Percentiles rank a stretch among this genome's conserved stretches.
Evolutionary conservation across 2,888 invertebrate species (phyloP).

Genomic region (Neocrepidodera transversa): DNA sequence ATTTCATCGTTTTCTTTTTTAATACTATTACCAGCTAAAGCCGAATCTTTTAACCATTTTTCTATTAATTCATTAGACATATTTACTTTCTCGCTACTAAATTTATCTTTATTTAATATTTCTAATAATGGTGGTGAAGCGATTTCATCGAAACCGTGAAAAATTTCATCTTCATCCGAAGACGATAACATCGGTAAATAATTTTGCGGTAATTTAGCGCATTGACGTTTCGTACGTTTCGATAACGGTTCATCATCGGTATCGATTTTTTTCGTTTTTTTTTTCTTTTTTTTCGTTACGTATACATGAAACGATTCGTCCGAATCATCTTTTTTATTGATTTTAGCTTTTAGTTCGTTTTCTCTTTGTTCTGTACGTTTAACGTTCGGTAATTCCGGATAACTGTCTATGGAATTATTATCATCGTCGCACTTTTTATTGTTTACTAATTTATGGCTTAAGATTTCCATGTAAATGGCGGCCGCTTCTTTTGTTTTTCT

Average conservation of each 20-base stretch:
- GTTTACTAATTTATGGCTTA: conserved; percentile 72
- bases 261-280: conserved; percentile 43
- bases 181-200: conserved; percentile 57
- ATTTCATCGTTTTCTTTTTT: conserved; percentile 56
- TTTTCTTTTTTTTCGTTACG: conserved; percentile 46
- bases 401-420: conserved; percentile 70
- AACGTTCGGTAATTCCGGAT: conserved; percentile 72
- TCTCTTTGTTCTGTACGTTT: conserved; percentile 68
- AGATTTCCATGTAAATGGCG: conserved; percentile 75
- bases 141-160: conserved; percentile 51
- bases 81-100: conserved; percentile 69
- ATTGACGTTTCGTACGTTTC: conserved; percentile 56
- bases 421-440: conserved; percentile 70
- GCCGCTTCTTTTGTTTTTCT: conserved; percentile 80
- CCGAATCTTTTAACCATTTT: conserved; percentile 66
- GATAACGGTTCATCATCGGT: conserved; percentile 22
- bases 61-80: conserved; percentile 76
- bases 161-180: conserved; percentile 63
- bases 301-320: conserved; percentile 49
- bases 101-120: conserved; percentile 57
- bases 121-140: conserved; percentile 51
- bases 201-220: conserved; percentile 56
- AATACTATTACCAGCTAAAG: conserved; percentile 54
- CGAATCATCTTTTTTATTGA: conserved; percentile 44
- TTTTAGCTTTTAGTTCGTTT: conserved; percentile 64